phyloP scores from a whole-genome alignment of 2,797 vertebrate genomes.

The Silurus lanzhouensis region DNA sequence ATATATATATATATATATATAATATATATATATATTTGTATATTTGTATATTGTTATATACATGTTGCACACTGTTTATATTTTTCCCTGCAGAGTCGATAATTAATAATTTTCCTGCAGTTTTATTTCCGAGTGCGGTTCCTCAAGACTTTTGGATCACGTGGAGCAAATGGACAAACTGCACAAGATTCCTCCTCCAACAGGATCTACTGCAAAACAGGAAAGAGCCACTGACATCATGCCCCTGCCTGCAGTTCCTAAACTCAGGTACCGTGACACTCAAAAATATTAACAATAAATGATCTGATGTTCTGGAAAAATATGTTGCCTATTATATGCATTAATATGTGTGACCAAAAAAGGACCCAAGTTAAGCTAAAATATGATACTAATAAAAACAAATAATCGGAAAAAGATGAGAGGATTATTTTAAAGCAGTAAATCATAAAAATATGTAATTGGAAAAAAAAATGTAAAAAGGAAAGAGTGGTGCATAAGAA shows the following conservation, averaged over 20 bases:
- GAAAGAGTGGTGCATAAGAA: background rate
- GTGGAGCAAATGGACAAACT: constrained; percentile 83
- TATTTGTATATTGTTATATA: too few species aligned
- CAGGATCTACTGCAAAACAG: constrained; percentile 46
- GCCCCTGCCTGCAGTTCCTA: constrained; percentile 65
- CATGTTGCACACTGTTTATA: too few species aligned
- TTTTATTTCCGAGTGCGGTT: constrained; percentile 83
- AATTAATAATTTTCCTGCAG: constrained; percentile 59
- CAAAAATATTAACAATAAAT: background rate
- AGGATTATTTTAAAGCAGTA: background rate
- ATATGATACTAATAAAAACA: background rate
- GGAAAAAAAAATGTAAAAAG: background rate
- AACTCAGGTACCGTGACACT: constrained; percentile 66
- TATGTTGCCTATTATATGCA: too few species aligned
- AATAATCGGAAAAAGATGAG: background rate
- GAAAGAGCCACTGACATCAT: constrained; percentile 39
- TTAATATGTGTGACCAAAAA: background rate
- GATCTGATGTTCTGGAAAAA: background rate
- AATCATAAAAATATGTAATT: background rate
- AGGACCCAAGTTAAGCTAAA: background rate
- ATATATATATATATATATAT: too few species aligned
- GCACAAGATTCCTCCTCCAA: constrained; percentile 74
- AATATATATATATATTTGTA: too few species aligned
- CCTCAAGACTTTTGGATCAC: constrained; percentile 80
- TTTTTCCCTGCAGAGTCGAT: too few species aligned